Percentiles rank a stretch among this genome's conserved stretches.
phyloP scores from a whole-genome alignment of 2,797 vertebrate genomes.

The Manis javanica region DNA sequence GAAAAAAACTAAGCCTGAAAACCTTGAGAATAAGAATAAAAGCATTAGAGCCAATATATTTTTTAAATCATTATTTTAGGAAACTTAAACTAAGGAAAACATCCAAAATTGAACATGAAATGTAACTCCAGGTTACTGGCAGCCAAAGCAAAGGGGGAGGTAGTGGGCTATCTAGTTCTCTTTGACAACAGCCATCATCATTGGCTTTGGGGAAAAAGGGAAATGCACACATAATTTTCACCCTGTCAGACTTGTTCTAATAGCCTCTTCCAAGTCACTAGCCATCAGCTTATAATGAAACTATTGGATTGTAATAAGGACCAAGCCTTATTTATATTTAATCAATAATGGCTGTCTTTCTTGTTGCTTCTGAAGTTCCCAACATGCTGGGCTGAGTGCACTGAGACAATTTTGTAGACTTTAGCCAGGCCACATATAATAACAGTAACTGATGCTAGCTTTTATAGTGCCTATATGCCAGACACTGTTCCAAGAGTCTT shows the following conservation, averaged over 20 bases:
- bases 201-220: not conserved
- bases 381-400: no score
- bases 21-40: conserved; percentile 34
- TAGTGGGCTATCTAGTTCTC: not conserved
- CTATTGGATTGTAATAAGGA: not conserved
- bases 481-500: not conserved
- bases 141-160: not conserved
- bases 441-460: not conserved
- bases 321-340: not conserved
- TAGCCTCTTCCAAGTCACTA: not conserved
- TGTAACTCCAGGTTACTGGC: not conserved
- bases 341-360: not conserved
- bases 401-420: not conserved
- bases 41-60: not conserved
- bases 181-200: not conserved
- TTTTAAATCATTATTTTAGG: conserved; percentile 8
- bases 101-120: not conserved
- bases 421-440: not conserved
- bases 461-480: not conserved
- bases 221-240: not conserved
- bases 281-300: not conserved
- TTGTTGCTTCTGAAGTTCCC: not conserved
- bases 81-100: conserved; percentile 3
- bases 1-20: conserved; percentile 20
- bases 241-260: not conserved